Conservation (phyloP, 35 echinoderm and acorn worm genomes). For the Ptychodera flava region DNA sequence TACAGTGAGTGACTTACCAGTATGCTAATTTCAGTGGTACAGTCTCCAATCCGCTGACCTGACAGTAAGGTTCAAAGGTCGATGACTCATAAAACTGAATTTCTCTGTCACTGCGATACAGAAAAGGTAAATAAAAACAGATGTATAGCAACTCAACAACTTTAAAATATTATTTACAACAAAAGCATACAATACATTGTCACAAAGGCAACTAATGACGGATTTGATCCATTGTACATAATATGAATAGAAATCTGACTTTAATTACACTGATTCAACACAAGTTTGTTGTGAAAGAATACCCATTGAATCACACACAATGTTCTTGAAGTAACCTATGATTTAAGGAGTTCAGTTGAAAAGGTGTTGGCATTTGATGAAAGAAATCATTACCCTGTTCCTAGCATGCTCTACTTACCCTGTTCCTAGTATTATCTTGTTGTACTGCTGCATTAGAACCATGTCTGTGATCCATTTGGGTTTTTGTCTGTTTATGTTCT, state of each 20-base stretch:
- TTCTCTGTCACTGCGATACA: conserved; percentile 72
- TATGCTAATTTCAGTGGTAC: conserved; percentile 86
- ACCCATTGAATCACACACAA: no score
- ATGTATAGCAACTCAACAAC: not conserved
- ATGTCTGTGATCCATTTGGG: conserved; percentile 98
- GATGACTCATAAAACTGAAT: conserved; percentile 95
- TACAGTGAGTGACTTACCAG: conserved; percentile 76
- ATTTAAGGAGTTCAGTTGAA: no score
- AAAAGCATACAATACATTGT: no score
- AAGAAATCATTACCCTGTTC: no score
- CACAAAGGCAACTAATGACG: no score
- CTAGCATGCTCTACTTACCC: no score
- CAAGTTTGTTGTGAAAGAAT: no score
- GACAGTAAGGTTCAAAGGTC: conserved; percentile 99
- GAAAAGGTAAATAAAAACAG: conserved; percentile 3
- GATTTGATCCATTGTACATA: no score
- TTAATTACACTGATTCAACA: no score
- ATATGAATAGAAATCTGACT: no score
- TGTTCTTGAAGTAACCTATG: no score
- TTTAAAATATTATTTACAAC: not conserved
- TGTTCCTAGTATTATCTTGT: conserved; percentile 92
- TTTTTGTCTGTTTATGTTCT: conserved; percentile 80
- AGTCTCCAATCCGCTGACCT: conserved; percentile 86
- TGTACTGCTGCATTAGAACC: conserved; percentile 90
- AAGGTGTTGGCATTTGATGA: no score